phyloP scores from a whole-genome alignment of 2,888 invertebrate genomes.

The Tipula vernalis region DNA sequence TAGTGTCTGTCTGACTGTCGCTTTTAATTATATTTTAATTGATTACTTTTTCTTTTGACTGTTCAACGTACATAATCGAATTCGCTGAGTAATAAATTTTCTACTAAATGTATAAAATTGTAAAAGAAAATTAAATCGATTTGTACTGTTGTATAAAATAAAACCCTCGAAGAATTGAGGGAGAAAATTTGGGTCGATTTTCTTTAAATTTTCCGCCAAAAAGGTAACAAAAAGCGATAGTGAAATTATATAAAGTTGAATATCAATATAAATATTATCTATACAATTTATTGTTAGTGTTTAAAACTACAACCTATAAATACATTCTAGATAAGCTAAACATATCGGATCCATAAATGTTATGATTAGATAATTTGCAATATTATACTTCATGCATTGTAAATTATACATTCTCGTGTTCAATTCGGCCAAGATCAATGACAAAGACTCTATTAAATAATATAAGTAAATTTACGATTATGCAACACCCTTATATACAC shows the following conservation, averaged over 20 bases:
- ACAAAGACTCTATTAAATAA: too few relatives aligned
- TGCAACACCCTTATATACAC: too few relatives aligned
- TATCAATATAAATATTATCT: neutral
- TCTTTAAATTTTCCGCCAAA: neutral
- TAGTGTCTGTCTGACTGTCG: neutral
- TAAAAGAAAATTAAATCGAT: neutral
- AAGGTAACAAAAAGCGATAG: neutral
- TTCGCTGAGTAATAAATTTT: neutral
- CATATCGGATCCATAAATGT: too few relatives aligned
- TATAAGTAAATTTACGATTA: too few relatives aligned
- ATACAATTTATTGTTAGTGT: neutral
- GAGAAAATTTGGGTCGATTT: neutral
- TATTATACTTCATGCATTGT: too few relatives aligned
- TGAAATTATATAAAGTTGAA: neutral
- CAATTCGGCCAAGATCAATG: too few relatives aligned
- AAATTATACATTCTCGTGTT: too few relatives aligned
- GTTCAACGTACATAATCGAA: neutral
- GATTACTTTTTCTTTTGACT: neutral
- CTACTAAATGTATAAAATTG: neutral
- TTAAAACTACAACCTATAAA: too few relatives aligned
- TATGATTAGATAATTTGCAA: too few relatives aligned
- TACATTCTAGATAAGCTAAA: too few relatives aligned
- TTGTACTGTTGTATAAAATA: neutral
- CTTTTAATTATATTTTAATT: neutral
- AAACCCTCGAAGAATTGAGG: neutral